Percentiles rank a stretch among this genome's conserved stretches.
These are phyloP conservation scores for Theocolax elegans DNA, from an alignment of 1,140 invertebrate genomes.

Conservation along the genomic window DNA sequence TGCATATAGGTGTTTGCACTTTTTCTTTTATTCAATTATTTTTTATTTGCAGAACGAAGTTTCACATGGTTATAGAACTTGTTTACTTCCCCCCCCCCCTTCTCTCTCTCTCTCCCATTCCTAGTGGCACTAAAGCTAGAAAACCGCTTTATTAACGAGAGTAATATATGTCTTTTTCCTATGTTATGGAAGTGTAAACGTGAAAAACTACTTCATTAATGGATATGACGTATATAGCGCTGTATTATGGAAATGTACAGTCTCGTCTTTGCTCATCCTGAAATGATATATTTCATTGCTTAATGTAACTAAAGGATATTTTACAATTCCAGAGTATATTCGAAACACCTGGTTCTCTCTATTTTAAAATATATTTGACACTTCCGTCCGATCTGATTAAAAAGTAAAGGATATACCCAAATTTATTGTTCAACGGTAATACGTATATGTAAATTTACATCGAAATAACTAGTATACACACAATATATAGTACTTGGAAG, in stretches of 20 bases:
- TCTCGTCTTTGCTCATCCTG: not conserved
- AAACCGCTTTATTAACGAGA: not conserved
- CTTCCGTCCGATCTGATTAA: too few relatives aligned
- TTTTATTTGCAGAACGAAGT: not conserved
- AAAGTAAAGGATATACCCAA: too few relatives aligned
- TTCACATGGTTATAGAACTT: not conserved
- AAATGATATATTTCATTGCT: not conserved
- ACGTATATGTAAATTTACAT: not conserved
- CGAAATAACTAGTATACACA: not conserved
- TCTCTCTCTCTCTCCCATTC: too few relatives aligned
- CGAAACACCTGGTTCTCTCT: too few relatives aligned
- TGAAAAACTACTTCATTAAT: conserved; percentile 24
- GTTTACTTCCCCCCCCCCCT: too few relatives aligned
- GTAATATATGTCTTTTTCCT: not conserved
- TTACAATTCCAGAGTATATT: not conserved
- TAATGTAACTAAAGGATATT: not conserved
- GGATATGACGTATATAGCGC: not conserved
- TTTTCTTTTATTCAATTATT: too few relatives aligned
- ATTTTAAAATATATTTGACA: too few relatives aligned
- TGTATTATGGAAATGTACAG: conserved; percentile 17
- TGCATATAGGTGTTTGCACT: too few relatives aligned
- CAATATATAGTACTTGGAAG: not conserved
- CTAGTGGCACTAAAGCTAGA: not conserved
- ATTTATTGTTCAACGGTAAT: too few relatives aligned
- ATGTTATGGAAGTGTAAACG: not conserved